These are phyloP conservation scores for Troides helena DNA, from an alignment of 2,888 invertebrate genomes.

Conservation along the genomic window DNA sequence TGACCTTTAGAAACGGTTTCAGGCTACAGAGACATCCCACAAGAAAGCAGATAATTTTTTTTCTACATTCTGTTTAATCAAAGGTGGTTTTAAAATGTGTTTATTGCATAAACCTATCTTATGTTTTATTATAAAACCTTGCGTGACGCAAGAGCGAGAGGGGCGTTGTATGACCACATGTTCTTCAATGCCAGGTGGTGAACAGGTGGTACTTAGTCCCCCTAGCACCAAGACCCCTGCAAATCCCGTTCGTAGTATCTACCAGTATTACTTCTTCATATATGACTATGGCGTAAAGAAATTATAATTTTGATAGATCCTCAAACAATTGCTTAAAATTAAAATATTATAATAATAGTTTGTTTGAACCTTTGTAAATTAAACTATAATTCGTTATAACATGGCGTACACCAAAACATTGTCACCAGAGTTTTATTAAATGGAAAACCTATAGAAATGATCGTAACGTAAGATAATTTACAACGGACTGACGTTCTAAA, in stretches of 20 bases:
- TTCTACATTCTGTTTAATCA: too few species aligned
- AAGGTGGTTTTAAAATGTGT: neutral
- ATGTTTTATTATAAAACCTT: neutral
- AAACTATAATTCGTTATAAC: too few species aligned
- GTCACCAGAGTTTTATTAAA: neutral
- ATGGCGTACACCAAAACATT: neutral
- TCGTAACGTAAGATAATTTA: neutral
- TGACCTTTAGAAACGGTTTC: too few species aligned
- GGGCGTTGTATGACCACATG: constrained; percentile 13
- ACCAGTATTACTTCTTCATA: neutral
- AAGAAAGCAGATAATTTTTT: neutral
- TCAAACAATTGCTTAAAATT: too few species aligned
- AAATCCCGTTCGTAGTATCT: constrained; percentile 7
- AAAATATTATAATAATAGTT: too few species aligned
- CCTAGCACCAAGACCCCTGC: constrained; percentile 6
- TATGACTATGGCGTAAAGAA: neutral
- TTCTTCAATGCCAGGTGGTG: constrained; percentile 27
- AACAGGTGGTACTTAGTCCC: constrained; percentile 29
- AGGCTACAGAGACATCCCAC: too few species aligned
- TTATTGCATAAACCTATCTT: neutral
- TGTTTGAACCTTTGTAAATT: too few species aligned
- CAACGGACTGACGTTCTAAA: neutral
- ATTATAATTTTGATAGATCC: neutral
- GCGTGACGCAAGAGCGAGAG: neutral
- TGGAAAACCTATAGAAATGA: neutral